Evolutionary conservation across 2,113 vertebrate species (phyloP).

Genomic region (Electrona antarctica): DNA sequence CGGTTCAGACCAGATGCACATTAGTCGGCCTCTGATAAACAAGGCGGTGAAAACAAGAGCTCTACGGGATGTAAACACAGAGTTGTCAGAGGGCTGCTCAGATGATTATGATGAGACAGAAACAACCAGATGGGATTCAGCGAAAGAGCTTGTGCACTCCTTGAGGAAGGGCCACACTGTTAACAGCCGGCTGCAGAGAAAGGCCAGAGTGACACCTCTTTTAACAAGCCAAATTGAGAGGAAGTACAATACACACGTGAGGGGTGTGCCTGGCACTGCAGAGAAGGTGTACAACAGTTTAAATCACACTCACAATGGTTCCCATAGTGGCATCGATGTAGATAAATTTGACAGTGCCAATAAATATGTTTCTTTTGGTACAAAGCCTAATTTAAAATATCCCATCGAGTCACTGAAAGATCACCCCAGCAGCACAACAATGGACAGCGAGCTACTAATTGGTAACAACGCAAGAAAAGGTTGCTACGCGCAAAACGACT

Average conservation of each 20-base stretch:
- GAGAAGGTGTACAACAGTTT: constrained; percentile 84
- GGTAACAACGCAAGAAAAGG: constrained; percentile 78
- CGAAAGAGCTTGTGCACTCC: constrained; percentile 86
- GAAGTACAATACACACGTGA: constrained; percentile 85
- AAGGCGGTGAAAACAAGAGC: constrained; percentile 78
- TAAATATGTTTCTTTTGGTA: constrained; percentile 65
- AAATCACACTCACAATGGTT: constrained; percentile 77
- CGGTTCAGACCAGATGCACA: constrained; percentile 85
- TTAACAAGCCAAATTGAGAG: constrained; percentile 76
- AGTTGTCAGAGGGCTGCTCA: constrained; percentile 83
- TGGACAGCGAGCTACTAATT: constrained; percentile 83
- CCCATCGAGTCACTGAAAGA: constrained; percentile 80
- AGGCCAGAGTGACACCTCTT: constrained; percentile 72
- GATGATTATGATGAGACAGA: constrained; percentile 82
- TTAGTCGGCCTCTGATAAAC: constrained; percentile 82
- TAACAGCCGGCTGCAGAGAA: constrained; percentile 78
- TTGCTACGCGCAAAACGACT: constrained; percentile 83
- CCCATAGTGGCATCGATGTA: constrained; percentile 73
- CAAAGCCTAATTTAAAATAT: constrained; percentile 80
- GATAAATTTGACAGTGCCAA: constrained; percentile 64
- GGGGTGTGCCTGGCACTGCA: constrained; percentile 81
- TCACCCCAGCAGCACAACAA: constrained; percentile 72
- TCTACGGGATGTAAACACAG: constrained; percentile 75
- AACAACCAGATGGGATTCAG: constrained; percentile 85
- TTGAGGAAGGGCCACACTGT: constrained; percentile 79